Evolutionary conservation across 2,113 vertebrate genomes (phyloP), one percentile per base, ranked within the genome.

Genomic region (Panthera leo): DNA sequence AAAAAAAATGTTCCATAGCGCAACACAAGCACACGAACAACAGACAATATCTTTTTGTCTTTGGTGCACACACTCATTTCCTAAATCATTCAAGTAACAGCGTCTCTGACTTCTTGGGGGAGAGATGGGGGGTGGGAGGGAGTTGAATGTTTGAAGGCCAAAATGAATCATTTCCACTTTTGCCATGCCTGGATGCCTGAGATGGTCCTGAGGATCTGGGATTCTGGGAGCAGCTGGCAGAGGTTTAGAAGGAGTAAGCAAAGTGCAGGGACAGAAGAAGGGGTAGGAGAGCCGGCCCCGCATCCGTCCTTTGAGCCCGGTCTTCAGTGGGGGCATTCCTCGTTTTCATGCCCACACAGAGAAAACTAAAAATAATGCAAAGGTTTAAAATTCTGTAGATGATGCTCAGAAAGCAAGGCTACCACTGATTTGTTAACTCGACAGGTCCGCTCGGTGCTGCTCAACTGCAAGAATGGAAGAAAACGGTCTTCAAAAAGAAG

Each of bases 21-120:
- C 82, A 99, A 98, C 98, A 98, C 95, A 98, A 97, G 98, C 98
- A 98, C 98, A 98, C 97, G 96, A 98, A 98, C 97, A 98, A 97
- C 10, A 95, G 98, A 98, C 97, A 98, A 53, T 11, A 1, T 97
- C 97, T 97, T 98, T 98, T 98, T 99, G 98, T 99, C 99, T 99
- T 99, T 99, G 99, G 99, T 98, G 99, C 98, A 98, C 97, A 98
- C 98, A 98, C 97, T 98, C 98, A 89, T 98, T 96, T 98, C 97
- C 98, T 95, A 97, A 92, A 96, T 96, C 95, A 96, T 98, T 99
- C 98, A 99, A 98, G 98, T 98, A 98, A 97, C 89, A 94, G 98
- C 96, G 94, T 96, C 97, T 98, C 97, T 87, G 1, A 91, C 94
- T 98, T 94, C 83, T 92, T 84, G 95, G 96, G 55, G 95, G 98